These are phyloP conservation scores for Thomomys bottae DNA, from an alignment of 2,113 vertebrate genomes.

Conservation along the genomic window DNA sequence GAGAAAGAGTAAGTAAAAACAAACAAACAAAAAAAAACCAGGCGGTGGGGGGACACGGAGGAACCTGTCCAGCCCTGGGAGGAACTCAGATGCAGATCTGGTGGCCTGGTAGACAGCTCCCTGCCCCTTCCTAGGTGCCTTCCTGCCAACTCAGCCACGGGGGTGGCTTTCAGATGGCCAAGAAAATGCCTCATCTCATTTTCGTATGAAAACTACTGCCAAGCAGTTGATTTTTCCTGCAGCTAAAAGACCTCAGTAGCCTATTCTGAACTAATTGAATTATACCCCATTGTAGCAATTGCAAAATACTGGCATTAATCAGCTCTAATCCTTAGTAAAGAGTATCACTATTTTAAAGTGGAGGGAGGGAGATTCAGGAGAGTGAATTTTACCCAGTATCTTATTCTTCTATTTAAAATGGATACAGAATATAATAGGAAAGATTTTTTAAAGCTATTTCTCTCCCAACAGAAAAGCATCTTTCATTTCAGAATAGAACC, in stretches of 20 bases:
- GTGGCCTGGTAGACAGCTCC: neutral
- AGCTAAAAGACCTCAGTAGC: neutral
- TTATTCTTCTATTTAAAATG: slow-evolving; percentile 12
- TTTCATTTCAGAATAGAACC: slow-evolving; percentile 22
- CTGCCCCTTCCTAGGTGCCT: neutral
- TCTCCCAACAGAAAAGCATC: neutral
- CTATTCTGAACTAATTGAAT: slow-evolving; percentile 44
- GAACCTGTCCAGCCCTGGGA: neutral
- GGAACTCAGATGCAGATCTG: neutral
- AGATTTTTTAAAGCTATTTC: slow-evolving; percentile 13
- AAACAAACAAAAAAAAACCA: no score
- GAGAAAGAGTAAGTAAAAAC: slow-evolving; percentile 86
- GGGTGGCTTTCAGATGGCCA: neutral
- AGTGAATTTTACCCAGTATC: neutral
- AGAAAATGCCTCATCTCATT: neutral
- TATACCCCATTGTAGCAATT: neutral
- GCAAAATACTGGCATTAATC: neutral
- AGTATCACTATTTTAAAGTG: slow-evolving; percentile 19
- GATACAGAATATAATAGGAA: neutral
- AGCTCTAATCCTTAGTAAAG: slow-evolving; percentile 36
- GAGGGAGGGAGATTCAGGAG: neutral
- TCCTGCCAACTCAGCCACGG: neutral
- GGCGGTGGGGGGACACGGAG: neutral
- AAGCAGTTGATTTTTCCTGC: neutral
- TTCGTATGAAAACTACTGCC: neutral